Evolutionary conservation across 2,888 invertebrate species (phyloP).

Genomic region (Diachrysia chrysitis): DNA sequence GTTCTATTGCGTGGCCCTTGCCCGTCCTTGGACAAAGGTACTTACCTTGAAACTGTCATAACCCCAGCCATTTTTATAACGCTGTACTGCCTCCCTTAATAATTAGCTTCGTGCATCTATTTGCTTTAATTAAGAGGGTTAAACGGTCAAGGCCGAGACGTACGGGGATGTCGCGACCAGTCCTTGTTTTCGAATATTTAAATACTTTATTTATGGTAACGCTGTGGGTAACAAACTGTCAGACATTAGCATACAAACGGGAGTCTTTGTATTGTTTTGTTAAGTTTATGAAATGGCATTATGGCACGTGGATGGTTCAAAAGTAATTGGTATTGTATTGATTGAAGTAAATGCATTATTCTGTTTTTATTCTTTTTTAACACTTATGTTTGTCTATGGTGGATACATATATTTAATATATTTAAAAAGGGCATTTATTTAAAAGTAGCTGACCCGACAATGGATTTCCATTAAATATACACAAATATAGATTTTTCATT

Average conservation of each 20-base stretch:
- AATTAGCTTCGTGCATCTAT: slow-evolving; percentile 69
- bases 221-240: slow-evolving; percentile 35
- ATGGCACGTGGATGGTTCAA: slow-evolving; percentile 6
- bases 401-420: too few relatives aligned
- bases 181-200: slow-evolving; percentile 56
- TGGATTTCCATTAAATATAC: too few relatives aligned
- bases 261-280: slow-evolving; percentile 44
- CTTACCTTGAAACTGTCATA: slow-evolving; percentile 64
- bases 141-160: slow-evolving; percentile 61
- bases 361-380: too few relatives aligned
- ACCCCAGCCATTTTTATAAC: slow-evolving; percentile 47
- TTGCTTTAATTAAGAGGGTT: slow-evolving; percentile 64
- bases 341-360: slow-evolving; percentile 11
- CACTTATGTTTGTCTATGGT: too few relatives aligned
- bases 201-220: slow-evolving; percentile 57
- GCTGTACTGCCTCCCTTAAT: slow-evolving; percentile 52
- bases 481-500: too few relatives aligned
- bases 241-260: slow-evolving; percentile 53
- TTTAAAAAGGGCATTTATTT: too few relatives aligned
- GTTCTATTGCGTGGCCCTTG: slow-evolving; percentile 58
- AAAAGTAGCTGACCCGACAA: too few relatives aligned
- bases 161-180: slow-evolving; percentile 58
- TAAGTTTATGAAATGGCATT: slow-evolving; percentile 40
- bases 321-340: slow-evolving; percentile 19
- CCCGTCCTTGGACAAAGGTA: slow-evolving; percentile 56